Base-by-base conservation (phyloP, 30 jellyfish, hydroid and myxozoan genomes). In the Nemopilema nomurai region DNA sequence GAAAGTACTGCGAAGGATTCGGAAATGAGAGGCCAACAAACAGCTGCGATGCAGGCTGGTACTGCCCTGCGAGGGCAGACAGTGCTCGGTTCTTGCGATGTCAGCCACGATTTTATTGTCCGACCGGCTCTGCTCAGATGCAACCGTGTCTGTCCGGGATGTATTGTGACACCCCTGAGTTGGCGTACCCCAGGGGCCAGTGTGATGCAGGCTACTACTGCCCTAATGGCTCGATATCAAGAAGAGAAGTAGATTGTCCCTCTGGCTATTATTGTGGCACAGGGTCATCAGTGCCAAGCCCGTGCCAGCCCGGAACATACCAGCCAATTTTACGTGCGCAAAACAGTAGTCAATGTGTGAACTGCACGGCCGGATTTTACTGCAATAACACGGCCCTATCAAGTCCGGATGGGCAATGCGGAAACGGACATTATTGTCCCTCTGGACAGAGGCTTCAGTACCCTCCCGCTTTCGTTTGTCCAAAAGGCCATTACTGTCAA, bases 121-220 rank as follows among this genome's bases (percentile, higher is more conserved):
- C 98, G 20, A 67, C 53, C 16, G 98, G 97, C 28, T 93, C 97
- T 18, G 87, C 96, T 25, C 82, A 67, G 50, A 93, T 89, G 97
- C 86, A 75, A 80, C 79, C 86, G 7, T 93, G 98, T 53, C 17
- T 85, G 50, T 91, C 96, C 20, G 98, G 98, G 8, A 77, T 67
- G 89, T 88, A 83, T 66, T 93, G 98, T 70, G 92, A 72, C 64
- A 76, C 83, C 23, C 77, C 91, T 22, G 88, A 71, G 62, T 73
- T 93, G 26, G 79, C 92, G 21, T 83, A 71, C 53, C 98, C 98
- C 19, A 67, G 89, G 1, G 97, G 91, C 62, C 32, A 70, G 21
- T 93, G 98, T 69, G 81, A 69, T 62, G 86, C 97, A 20, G 98
- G 98, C 72, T 93, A 83, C 90, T 93, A 83, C 92, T 93, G 98